A percentile compares a stretch with the other conserved stretches of the same genome.
Conservation (phyloP, 2,113 vertebrate genomes). For the Coptodon rendalli region DNA sequence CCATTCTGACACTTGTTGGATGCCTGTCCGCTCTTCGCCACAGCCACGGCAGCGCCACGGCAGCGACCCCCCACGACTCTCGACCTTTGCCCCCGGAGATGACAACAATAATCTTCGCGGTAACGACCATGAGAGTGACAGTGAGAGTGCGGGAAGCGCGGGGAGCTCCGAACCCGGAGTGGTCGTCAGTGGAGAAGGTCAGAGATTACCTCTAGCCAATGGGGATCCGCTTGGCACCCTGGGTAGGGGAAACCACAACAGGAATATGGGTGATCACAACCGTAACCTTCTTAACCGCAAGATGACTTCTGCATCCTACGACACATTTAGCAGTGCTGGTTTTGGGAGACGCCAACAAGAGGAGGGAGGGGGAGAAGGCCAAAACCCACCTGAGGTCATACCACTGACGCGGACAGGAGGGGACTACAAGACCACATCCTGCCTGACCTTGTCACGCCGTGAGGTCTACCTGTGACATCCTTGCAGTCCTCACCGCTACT, state of each 20-base stretch:
- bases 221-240: constrained; percentile 69
- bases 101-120: constrained; percentile 74
- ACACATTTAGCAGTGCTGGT: constrained; percentile 74
- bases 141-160: constrained; percentile 62
- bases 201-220: constrained; percentile 62
- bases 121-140: constrained; percentile 71
- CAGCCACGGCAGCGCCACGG: constrained; percentile 66
- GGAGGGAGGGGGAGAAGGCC: constrained; percentile 61
- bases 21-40: constrained; percentile 67
- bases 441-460: constrained; percentile 71
- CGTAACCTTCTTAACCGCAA: constrained; percentile 76
- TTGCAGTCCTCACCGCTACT: background rate
- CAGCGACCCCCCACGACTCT: constrained; percentile 68
- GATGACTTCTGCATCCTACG: constrained; percentile 76
- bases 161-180: constrained; percentile 62
- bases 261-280: constrained; percentile 75
- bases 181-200: constrained; percentile 57
- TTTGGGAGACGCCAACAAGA: constrained; percentile 64
- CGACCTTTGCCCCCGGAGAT: constrained; percentile 68
- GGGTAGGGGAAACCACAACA: constrained; percentile 67
- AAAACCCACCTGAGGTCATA: constrained; percentile 68
- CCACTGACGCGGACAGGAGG: constrained; percentile 72
- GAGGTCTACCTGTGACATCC: constrained; percentile 74
- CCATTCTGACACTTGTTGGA: constrained; percentile 78
- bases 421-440: constrained; percentile 76